Evolutionary conservation across 1,140 invertebrate species (phyloP), one percentile per base, ranked within the genome.

Genomic region (Lethrus apterus): DNA sequence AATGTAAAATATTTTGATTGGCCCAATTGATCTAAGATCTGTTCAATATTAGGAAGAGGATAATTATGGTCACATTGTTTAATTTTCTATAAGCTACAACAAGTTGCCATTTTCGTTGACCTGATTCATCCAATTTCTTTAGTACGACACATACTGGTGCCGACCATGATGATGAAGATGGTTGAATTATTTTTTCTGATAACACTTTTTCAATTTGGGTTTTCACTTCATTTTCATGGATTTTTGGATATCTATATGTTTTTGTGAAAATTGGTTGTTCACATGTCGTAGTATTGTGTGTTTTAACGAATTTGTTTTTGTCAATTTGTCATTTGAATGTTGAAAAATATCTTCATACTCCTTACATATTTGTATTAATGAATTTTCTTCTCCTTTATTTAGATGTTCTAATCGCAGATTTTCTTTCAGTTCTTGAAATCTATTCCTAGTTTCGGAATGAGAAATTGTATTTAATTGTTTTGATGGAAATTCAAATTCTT

Each of bases 131-230:
- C 5, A n/a, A n/a, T 26, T 26, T 26, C n/a, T 26, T 26, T 5
- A 5, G 23, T 5, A 26, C 23, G n/a, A 26, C 23, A 7, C 21
- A 53, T 11, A 53, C 31, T 2, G 51, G 47, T 2, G 46, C 35
- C 2, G 8, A 7, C 36, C 41, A 52, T 3, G 50, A 47, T 13
- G 32, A 45, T 29, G 4, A 15, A 21, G 35, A 46, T 42, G 42
- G 44, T 43, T 41, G 2, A 14, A 58, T 58, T 4, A 59, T 50
- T 0, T 33, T 24, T 14, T 53, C 33, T 5, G 51, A 23, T 4
- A 57, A 19, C 44, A 57, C 50, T 41, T 55, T 40, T 23, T 32
- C 20, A 8, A 58, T 51, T 50, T 58, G 55, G 20, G 29, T 47
- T 17, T 50, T 33, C 1, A 59, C 48, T 52, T 57, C 51, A 26